A percentile compares a stretch with the other conserved stretches of the same genome.
phyloP scores from a whole-genome alignment of 2,888 invertebrate species.

The Scaptodrosophila latifasciaeformis region DNA sequence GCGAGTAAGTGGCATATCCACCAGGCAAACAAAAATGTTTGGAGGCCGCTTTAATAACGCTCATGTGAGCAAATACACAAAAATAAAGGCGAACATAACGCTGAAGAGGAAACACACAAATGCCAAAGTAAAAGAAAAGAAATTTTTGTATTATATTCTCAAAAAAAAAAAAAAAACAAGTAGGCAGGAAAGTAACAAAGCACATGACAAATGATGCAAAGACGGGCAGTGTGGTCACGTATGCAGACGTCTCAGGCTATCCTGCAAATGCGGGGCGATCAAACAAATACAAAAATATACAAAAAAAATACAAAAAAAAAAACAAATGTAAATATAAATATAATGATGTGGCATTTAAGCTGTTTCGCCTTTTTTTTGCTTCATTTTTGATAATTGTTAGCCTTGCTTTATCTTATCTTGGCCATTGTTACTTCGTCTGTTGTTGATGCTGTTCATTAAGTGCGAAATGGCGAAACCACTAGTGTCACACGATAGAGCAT shows the following conservation, averaged over 20 bases:
- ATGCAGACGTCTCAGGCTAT: neutral
- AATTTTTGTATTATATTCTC: neutral
- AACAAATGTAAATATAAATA: too few relatives aligned
- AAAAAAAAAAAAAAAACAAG: neutral
- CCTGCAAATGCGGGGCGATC: neutral
- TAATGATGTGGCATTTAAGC: neutral
- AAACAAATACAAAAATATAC: too few relatives aligned
- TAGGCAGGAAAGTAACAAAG: too few relatives aligned
- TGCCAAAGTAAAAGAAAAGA: neutral
- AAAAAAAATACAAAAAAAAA: too few relatives aligned
- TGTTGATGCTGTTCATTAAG: neutral
- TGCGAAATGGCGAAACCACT: too few relatives aligned
- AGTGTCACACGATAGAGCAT: too few relatives aligned
- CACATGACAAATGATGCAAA: slow-evolving; percentile 53
- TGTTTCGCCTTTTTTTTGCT: too few relatives aligned
- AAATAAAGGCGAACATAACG: too few relatives aligned
- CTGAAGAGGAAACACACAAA: neutral
- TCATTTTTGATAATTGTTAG: neutral
- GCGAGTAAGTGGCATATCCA: neutral
- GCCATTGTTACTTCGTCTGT: neutral
- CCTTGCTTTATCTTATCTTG: neutral
- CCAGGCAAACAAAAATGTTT: neutral
- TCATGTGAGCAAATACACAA: neutral
- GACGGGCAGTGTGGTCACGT: slow-evolving; percentile 17
- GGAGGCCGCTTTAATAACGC: neutral